phyloP scores from a whole-genome alignment of 2,888 invertebrate species.

The Perdita meconis region DNA sequence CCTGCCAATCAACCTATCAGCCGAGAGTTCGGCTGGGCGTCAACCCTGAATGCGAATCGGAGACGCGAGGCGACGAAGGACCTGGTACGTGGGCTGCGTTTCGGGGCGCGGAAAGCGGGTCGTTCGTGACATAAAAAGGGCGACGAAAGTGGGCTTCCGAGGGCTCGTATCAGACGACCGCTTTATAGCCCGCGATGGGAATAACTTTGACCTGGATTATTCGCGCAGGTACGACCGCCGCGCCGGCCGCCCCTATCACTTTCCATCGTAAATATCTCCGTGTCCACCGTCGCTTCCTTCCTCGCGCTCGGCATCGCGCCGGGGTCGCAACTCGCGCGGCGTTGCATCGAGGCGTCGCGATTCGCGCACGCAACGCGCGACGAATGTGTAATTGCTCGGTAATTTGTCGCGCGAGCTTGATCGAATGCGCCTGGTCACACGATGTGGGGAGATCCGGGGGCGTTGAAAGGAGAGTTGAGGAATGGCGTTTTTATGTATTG shows the following conservation, averaged over 20 bases:
- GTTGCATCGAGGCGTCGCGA: slow-evolving; percentile 36
- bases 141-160: slow-evolving; percentile 60
- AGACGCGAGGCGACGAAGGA: slow-evolving; percentile 8
- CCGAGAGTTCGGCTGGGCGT: not conserved
- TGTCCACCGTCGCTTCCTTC: slow-evolving; percentile 48
- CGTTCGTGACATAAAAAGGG: slow-evolving; percentile 70
- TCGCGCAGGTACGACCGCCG: slow-evolving; percentile 71
- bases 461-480: not conserved
- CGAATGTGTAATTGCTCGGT: slow-evolving; percentile 36
- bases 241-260: slow-evolving; percentile 67
- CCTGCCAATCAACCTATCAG: slow-evolving; percentile 4
- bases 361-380: slow-evolving; percentile 28
- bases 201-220: slow-evolving; percentile 81
- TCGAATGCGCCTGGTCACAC: slow-evolving; percentile 18
- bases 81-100: slow-evolving; percentile 10
- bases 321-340: not conserved
- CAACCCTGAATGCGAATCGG: slow-evolving; percentile 7
- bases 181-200: slow-evolving; percentile 67
- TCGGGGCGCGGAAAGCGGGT: slow-evolving; percentile 73
- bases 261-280: slow-evolving; percentile 63
- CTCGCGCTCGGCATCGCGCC: slow-evolving; percentile 17
- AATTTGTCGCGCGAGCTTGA: slow-evolving; percentile 23
- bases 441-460: not conserved
- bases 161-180: slow-evolving; percentile 60
- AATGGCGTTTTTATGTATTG: not conserved